These are phyloP conservation scores for Hippoglossus stenolepis DNA, from an alignment of 2,113 vertebrate genomes.

Conservation along the genomic window DNA sequence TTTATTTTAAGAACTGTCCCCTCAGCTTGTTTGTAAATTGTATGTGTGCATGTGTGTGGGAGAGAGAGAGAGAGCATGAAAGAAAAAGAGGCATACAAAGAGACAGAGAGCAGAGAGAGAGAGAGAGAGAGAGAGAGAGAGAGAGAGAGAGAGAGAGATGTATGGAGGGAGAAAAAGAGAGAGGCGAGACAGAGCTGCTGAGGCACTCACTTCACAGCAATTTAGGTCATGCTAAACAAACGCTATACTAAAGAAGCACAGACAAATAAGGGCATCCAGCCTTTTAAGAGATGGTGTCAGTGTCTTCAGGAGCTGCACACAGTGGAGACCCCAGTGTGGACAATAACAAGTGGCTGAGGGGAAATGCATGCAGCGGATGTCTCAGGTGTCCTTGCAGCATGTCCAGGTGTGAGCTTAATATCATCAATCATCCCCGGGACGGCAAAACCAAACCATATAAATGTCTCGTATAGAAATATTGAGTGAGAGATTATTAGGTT, in stretches of 20 bases:
- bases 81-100: constrained; percentile 46
- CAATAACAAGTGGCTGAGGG: neutral
- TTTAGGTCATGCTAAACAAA: constrained; percentile 83
- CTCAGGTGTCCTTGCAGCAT: constrained; percentile 14
- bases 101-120: constrained; percentile 14
- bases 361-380: neutral
- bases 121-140: constrained; percentile 24
- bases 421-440: constrained; percentile 40
- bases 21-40: constrained; percentile 58
- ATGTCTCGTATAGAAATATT: constrained; percentile 17
- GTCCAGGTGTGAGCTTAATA: constrained; percentile 50
- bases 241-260: constrained; percentile 58
- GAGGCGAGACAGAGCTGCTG: constrained; percentile 77
- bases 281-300: constrained; percentile 34
- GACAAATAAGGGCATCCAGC: constrained; percentile 53
- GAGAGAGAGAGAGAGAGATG: constrained; percentile 35
- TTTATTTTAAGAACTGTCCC: constrained; percentile 44
- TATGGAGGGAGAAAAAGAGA: constrained; percentile 43
- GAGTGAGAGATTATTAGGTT: constrained; percentile 34
- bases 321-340: constrained; percentile 7
- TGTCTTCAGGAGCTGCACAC: constrained; percentile 8
- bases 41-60: constrained; percentile 20
- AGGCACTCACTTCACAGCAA: constrained; percentile 77
- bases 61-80: constrained; percentile 26
- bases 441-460: constrained; percentile 32